Percentiles rank a stretch among this genome's conserved stretches.
These are phyloP conservation scores for Lepidurus packardi DNA, from an alignment of 1,140 invertebrate species.

Conservation along the genomic window DNA sequence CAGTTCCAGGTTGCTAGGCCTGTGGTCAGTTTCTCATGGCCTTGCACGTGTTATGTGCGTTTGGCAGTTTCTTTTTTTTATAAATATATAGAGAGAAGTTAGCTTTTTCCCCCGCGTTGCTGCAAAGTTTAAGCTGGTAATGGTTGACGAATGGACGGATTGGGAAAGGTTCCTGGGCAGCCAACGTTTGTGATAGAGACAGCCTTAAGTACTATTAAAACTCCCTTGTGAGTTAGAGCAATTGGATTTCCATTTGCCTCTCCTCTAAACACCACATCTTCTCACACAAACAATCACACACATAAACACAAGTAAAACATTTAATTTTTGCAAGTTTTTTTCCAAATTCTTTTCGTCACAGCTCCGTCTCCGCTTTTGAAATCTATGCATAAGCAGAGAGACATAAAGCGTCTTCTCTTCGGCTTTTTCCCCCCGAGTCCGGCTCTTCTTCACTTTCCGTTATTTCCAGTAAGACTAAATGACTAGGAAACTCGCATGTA, in stretches of 20 bases:
- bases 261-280: neutral
- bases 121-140: neutral
- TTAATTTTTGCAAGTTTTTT: neutral
- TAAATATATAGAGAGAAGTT: neutral
- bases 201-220: slow-evolving; percentile 22
- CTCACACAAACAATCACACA: neutral
- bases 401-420: neutral
- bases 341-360: neutral
- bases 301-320: neutral
- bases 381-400: slow-evolving; percentile 15
- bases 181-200: slow-evolving; percentile 21
- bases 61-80: neutral
- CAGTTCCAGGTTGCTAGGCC: neutral
- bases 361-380: neutral
- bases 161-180: slow-evolving; percentile 9
- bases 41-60: neutral
- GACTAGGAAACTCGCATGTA: neutral
- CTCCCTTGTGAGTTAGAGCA: neutral
- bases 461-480: neutral
- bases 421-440: neutral
- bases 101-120: neutral
- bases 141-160: neutral
- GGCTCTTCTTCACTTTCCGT: neutral
- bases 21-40: neutral
- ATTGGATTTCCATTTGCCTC: neutral